Conservation (phyloP, 2,888 invertebrate genomes). For the Hoplodrina ambigua region DNA sequence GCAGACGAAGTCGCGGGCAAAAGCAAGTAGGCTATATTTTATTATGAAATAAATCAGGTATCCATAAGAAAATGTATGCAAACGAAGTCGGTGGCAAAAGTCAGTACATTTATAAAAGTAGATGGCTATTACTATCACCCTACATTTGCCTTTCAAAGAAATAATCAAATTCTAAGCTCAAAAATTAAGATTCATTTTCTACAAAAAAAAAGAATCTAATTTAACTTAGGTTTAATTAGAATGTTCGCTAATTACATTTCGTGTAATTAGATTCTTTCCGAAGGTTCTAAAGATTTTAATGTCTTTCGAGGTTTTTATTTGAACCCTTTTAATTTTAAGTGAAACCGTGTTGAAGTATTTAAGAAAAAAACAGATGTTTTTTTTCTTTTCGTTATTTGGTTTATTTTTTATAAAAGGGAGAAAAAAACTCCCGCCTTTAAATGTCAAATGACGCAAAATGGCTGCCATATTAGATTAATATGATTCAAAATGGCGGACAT, state of each 20-base stretch:
- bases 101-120: no score
- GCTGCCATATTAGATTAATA: no score
- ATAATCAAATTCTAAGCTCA: constrained; percentile 14
- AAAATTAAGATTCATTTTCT: constrained; percentile 24
- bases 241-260: constrained; percentile 40
- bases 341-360: neutral
- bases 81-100: no score
- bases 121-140: neutral
- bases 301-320: constrained; percentile 8
- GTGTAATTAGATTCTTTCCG: constrained; percentile 41
- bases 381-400: neutral
- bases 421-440: no score
- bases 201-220: constrained; percentile 29
- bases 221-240: constrained; percentile 46
- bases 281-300: constrained; percentile 33
- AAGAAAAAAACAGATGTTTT: neutral
- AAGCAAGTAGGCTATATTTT: no score
- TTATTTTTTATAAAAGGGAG: no score
- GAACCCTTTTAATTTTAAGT: constrained; percentile 25
- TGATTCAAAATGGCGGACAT: no score
- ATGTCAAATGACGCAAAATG: no score
- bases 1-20: no score
- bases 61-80: no score
- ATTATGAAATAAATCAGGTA: no score
- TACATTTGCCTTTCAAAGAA: neutral